Percentiles rank a stretch among this genome's conserved stretches.
Evolutionary conservation across 2,113 vertebrate genomes (phyloP).

Genomic region (Callionymus lyra): DNA sequence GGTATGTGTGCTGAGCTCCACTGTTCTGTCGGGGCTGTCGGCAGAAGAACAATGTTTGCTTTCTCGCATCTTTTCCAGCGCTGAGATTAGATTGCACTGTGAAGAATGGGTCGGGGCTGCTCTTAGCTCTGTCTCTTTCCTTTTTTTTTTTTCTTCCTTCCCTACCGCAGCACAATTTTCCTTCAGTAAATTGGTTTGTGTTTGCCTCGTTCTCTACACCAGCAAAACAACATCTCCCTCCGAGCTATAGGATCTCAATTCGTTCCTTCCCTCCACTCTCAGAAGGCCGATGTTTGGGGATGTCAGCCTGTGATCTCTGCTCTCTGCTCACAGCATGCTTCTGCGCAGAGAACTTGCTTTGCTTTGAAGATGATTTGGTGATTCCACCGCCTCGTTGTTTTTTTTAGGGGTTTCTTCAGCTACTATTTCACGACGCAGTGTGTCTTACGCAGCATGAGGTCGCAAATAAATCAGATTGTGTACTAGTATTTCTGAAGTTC

Average conservation of each 20-base stretch:
- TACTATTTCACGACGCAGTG: neutral
- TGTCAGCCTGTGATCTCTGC: constrained; percentile 36
- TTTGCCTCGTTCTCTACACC: constrained; percentile 51
- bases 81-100: constrained; percentile 58
- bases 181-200: constrained; percentile 62
- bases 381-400: neutral
- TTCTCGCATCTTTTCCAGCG: constrained; percentile 40
- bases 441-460: too few species aligned
- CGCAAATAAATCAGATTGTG: too few species aligned
- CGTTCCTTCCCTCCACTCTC: constrained; percentile 31
- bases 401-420: constrained; percentile 1
- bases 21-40: constrained; percentile 36
- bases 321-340: constrained; percentile 13
- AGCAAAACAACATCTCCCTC: constrained; percentile 51
- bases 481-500: too few species aligned
- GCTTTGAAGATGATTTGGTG: constrained; percentile 15
- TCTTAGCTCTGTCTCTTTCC: constrained; percentile 23
- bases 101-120: constrained; percentile 51
- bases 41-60: constrained; percentile 51
- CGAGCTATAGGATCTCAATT: constrained; percentile 51
- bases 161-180: constrained; percentile 46
- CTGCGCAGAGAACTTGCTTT: constrained; percentile 11
- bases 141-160: neutral
- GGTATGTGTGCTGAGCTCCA: constrained; percentile 28
- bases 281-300: constrained; percentile 20